Base-by-base conservation (phyloP, 2,113 vertebrate genomes). In the Axis porcinus region DNA sequence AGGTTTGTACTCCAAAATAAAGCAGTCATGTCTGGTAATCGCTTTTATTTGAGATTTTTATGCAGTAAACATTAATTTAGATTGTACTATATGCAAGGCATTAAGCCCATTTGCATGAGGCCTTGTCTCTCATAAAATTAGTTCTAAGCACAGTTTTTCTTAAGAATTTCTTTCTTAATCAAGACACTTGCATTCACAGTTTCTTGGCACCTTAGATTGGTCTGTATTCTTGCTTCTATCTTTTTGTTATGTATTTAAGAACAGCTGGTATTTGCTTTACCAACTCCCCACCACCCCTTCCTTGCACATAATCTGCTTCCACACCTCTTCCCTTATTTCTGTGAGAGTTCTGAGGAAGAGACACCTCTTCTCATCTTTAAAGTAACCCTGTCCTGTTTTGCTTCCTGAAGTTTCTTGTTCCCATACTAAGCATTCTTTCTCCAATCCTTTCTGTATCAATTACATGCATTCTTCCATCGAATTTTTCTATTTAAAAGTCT, bases 41-140 rank as follows among this genome's bases (percentile, higher is more conserved):
- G 40, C 58, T 91, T 84, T 78, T 55, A 94, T 27, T 94, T 62
- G 15, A 67, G 47, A 81, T 50, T 47, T 95, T 21, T n/a, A 81
- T 43, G 74, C 25, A 43, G 50, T 83, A 94, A 92, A 96, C 94
- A 89, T 91, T 95, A 92, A 87, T 82, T 95, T 82, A 76, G n/a
- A 7, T 74, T 91, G 62, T 40, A 30, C 52, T 47, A 3, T 57
- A 70, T 19, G 25, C 30, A 52, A 91, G 36, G 9, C 15, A 16
- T 54, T 43, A 33, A 70, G 10, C 55, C 62, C 55, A 76, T 3
- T 15, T n/a, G 43, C 58, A 4, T 54, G 81, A 14, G 74, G 57
- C 45, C 43, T 55, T 47, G 19, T 93, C 86, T 85, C 30, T 47
- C 60, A 93, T 40, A 58, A 40, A 86, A 82, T 14, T 83, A 43